Percentiles rank a stretch among this genome's conserved stretches.
Conservation (phyloP, 1,140 invertebrate genomes). For the Lepeophtheirus salmonis region DNA sequence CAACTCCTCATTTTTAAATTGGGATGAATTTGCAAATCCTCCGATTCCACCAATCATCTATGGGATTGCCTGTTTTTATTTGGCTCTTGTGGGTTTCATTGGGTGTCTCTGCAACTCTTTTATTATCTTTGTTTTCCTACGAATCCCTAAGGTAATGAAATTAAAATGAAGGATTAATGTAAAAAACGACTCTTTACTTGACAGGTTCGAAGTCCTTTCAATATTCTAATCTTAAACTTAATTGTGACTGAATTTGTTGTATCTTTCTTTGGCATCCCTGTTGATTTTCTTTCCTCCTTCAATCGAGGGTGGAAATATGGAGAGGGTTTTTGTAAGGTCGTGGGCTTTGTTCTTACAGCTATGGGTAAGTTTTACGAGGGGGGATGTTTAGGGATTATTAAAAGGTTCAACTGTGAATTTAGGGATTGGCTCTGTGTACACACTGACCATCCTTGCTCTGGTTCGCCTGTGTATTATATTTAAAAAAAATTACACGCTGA, state of each 20-base stretch:
- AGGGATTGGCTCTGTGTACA: neutral
- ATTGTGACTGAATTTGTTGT: neutral
- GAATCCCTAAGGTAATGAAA: neutral
- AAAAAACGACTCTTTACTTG: neutral
- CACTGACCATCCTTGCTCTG: neutral
- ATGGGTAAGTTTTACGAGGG: neutral
- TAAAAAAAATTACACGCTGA: neutral
- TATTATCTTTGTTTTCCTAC: neutral
- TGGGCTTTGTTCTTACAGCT: neutral
- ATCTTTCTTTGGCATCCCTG: neutral
- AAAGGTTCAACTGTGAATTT: neutral
- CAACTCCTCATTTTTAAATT: too few species aligned
- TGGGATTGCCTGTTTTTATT: neutral
- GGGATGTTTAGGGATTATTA: neutral
- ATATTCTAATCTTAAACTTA: neutral
- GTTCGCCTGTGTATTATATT: neutral
- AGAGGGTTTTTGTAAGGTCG: neutral
- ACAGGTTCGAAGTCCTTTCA: neutral
- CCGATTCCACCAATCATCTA: neutral
- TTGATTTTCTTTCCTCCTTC: neutral
- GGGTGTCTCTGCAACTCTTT: neutral
- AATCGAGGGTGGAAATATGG: neutral
- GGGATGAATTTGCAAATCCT: neutral
- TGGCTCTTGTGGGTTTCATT: neutral
- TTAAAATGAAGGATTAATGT: too few species aligned